Evolutionary conservation across 2,888 invertebrate species (phyloP).

Genomic region (Antitype chi): DNA sequence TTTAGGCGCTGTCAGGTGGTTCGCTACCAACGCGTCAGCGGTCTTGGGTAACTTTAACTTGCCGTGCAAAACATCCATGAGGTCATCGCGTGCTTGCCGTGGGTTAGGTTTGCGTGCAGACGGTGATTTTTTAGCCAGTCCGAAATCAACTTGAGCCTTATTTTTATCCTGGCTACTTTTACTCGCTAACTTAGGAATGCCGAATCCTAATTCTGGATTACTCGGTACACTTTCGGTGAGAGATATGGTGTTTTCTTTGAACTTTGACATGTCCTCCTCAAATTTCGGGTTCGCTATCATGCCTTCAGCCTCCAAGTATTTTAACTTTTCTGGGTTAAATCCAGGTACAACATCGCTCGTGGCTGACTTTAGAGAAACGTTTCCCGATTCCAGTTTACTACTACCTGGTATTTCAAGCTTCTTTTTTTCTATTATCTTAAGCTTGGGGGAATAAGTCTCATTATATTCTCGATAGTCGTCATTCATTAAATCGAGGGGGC

Average conservation of each 20-base stretch:
- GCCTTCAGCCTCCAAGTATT: conserved; percentile 51
- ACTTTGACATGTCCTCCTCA: too few relatives aligned
- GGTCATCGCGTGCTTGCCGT: neutral
- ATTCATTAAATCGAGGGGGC: neutral
- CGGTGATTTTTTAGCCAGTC: neutral
- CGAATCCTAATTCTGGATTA: conserved; percentile 46
- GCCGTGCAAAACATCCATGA: neutral
- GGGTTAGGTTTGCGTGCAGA: too few relatives aligned
- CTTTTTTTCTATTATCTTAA: conserved; percentile 16
- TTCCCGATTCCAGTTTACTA: neutral
- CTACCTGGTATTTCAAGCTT: neutral
- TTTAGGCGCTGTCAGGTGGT: neutral
- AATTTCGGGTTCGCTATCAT: neutral
- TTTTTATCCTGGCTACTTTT: neutral
- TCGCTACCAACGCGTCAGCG: neutral
- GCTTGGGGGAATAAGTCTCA: neutral
- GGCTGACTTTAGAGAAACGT: neutral
- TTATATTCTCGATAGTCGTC: neutral
- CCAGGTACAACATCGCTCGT: neutral
- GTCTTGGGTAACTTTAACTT: conserved; percentile 15
- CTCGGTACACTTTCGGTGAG: conserved; percentile 39
- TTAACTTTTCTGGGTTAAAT: conserved; percentile 48
- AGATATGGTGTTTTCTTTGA: neutral
- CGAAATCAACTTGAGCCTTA: neutral
- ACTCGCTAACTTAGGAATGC: conserved; percentile 30